phyloP scores from a whole-genome alignment of 2,113 vertebrate genomes.

The Oreocharis arfaki region DNA sequence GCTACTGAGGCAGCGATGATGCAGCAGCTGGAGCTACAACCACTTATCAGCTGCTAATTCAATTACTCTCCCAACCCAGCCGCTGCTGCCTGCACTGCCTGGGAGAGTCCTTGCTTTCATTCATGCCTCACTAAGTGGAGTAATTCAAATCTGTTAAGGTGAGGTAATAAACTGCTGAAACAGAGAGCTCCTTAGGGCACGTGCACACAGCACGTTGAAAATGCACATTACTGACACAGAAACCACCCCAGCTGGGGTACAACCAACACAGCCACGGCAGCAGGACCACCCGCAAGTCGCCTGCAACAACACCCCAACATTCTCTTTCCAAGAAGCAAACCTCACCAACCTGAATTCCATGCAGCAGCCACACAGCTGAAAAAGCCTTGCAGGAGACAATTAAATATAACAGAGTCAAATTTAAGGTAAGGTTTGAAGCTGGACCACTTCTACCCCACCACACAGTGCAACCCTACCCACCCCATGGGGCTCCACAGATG shows the following conservation, averaged over 20 bases:
- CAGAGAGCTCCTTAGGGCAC: neutral
- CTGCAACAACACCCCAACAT: neutral
- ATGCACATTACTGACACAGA: neutral
- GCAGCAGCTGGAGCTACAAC: neutral
- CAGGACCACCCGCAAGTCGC: neutral
- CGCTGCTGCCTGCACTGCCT: neutral
- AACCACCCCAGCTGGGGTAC: neutral
- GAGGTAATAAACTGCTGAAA: constrained; percentile 40
- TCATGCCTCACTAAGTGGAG: constrained; percentile 15
- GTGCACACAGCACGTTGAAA: fast-evolving
- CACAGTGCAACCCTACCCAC: neutral
- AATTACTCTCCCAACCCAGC: neutral
- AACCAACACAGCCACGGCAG: neutral
- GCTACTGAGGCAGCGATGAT: neutral
- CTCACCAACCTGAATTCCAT: neutral
- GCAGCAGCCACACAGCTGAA: neutral
- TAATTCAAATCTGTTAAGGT: constrained; percentile 28
- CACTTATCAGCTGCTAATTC: constrained; percentile 19
- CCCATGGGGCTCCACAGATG: neutral
- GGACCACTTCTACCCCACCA: neutral
- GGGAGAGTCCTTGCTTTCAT: neutral
- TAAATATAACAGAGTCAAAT: neutral
- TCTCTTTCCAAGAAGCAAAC: neutral
- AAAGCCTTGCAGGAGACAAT: neutral
- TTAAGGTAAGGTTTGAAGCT: neutral